Conservation (phyloP, 2,797 vertebrate genomes). For the Eurystomus glaucurus region DNA sequence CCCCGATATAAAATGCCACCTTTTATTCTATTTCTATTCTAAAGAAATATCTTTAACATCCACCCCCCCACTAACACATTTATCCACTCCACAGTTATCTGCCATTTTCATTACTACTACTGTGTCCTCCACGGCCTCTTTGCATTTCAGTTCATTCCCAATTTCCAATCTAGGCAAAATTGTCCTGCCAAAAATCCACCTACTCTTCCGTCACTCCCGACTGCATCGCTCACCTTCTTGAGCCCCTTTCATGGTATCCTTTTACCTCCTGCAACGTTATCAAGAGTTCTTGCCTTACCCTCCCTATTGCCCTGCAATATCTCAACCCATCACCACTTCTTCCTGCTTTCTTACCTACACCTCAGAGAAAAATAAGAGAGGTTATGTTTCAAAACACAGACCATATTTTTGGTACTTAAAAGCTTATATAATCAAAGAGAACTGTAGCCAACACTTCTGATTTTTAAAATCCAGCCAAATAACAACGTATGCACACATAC, state of each 20-base stretch:
- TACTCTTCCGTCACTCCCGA: not conserved
- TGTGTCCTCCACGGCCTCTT: not conserved
- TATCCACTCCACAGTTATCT: not conserved
- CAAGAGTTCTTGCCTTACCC: not conserved
- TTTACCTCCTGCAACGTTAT: not conserved
- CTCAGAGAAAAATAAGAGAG: not conserved
- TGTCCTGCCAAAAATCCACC: not conserved
- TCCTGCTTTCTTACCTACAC: not conserved
- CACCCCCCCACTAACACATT: not conserved
- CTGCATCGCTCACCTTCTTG: not conserved
- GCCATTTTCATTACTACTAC: not conserved
- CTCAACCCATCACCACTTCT: constrained; percentile 11
- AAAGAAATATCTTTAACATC: not conserved
- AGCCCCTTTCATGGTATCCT: not conserved
- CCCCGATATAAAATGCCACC: not conserved
- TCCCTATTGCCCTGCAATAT: not conserved
- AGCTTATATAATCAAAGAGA: constrained; percentile 13
- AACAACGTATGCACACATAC: not conserved
- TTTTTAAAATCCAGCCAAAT: constrained; percentile 29
- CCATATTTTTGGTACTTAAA: not conserved
- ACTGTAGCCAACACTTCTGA: not conserved
- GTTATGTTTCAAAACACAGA: constrained; percentile 15
- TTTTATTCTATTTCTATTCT: not conserved
- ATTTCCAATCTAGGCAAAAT: not conserved
- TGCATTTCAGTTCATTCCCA: not conserved